Evolutionary conservation across 2,797 vertebrate genomes (phyloP).

Genomic region (Apodemus agrarius): DNA sequence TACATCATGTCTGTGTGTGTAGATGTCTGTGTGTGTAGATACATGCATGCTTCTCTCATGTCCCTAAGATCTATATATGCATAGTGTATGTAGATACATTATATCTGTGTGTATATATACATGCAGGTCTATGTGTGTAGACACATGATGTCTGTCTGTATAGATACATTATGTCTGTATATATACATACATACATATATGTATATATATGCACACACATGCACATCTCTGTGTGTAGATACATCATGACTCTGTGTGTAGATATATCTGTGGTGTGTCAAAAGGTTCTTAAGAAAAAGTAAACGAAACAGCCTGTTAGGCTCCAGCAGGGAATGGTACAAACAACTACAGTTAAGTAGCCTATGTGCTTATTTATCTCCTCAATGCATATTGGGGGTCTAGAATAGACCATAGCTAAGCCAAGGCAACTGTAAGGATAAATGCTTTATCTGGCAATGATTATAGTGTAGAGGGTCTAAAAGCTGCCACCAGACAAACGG

Average conservation of each 20-base stretch:
- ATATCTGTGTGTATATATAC: too few relatives aligned
- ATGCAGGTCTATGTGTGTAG: too few relatives aligned
- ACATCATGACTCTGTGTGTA: rapidly evolving
- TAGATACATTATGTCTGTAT: too few relatives aligned
- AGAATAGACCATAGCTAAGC: too few relatives aligned
- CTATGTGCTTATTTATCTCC: background rate
- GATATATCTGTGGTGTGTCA: rapidly evolving
- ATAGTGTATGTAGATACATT: too few relatives aligned
- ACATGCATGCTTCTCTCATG: too few relatives aligned
- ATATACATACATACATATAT: too few relatives aligned
- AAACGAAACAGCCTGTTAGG: background rate
- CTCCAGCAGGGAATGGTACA: too few relatives aligned
- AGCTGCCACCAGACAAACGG: background rate
- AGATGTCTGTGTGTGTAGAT: too few relatives aligned
- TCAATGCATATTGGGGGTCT: background rate
- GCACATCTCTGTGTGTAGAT: rapidly evolving
- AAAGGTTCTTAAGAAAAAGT: background rate
- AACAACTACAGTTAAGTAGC: background rate
- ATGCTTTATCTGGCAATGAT: background rate
- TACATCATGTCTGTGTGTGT: too few relatives aligned
- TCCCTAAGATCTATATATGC: too few relatives aligned
- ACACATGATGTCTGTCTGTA: too few relatives aligned
- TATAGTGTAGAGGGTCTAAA: background rate
- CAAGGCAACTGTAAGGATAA: background rate
- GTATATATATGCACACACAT: background rate